These are phyloP conservation scores for Sclerodermus sp. DNA, from an alignment of 2,888 invertebrate species.

Conservation along the genomic window DNA sequence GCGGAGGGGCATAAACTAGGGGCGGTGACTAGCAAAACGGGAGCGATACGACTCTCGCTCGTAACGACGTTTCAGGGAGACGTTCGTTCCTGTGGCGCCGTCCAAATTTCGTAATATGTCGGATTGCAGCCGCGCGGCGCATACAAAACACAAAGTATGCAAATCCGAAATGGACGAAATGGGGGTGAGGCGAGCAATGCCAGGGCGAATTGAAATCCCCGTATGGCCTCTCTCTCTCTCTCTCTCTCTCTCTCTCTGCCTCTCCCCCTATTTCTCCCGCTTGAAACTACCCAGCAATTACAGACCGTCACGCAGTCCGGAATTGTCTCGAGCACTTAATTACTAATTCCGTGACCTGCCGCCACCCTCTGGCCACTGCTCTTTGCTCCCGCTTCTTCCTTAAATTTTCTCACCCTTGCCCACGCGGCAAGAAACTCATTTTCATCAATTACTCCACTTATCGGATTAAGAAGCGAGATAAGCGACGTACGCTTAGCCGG, in stretches of 20 bases:
- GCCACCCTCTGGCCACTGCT: slow-evolving; percentile 7
- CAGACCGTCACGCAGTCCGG: slow-evolving; percentile 28
- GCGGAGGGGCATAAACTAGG: too few relatives aligned
- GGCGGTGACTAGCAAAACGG: too few relatives aligned
- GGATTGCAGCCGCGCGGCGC: slow-evolving; percentile 23
- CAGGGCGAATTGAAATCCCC: slow-evolving; percentile 31
- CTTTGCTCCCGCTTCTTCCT: slow-evolving; percentile 9
- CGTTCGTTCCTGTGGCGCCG: slow-evolving; percentile 16
- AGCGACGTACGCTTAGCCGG: too few relatives aligned
- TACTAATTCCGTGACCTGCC: slow-evolving; percentile 32
- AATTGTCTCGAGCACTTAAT: slow-evolving; percentile 36
- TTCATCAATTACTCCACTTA: neutral
- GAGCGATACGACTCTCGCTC: slow-evolving; percentile 9
- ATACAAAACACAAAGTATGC: slow-evolving; percentile 37
- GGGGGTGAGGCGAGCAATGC: too few relatives aligned
- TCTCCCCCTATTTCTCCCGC: neutral
- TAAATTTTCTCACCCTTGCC: neutral
- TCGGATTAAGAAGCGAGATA: too few relatives aligned
- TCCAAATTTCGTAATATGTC: slow-evolving; percentile 33
- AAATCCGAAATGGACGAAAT: slow-evolving; percentile 16
- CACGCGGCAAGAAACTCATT: neutral
- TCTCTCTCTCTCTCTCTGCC: neutral
- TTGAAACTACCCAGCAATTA: slow-evolving; percentile 27
- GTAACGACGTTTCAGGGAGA: slow-evolving; percentile 21
- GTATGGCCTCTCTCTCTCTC: slow-evolving; percentile 17